Evolutionary conservation across 1,140 invertebrate genomes (phyloP), one percentile per base, ranked within the genome.

Genomic region (Drosophila sp.): DNA sequence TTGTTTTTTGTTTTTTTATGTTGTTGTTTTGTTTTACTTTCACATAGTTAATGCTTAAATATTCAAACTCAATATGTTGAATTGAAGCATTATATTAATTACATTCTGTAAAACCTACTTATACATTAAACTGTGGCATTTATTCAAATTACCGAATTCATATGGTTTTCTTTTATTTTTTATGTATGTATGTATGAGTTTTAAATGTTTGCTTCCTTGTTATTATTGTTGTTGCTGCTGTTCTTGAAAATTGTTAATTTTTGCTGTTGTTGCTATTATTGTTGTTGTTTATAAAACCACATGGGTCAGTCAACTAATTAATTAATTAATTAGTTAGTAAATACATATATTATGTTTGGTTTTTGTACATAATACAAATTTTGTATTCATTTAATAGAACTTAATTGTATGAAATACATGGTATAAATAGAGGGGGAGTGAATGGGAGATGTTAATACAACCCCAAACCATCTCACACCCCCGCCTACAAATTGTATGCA

Each of bases 51-150:
- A 89, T 87, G 76, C 72, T 68, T 57, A 50, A 58, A 58, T 23
- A 58, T 23, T 17, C 56, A 58, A 67, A 76, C 65, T 75, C 70
- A 83, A 66, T 71, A 67, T 68, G 35, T 79, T 71, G 70, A 55
- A 50, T 78, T 71, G 60, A 80, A 64, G 75, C 66, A 84, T 84
- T 72, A 75, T 7, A 25, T 38, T 80, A 89, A 89, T 89, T 77
- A 83, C 72, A 84, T 61, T 78, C 71, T 89, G 83, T 90, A 90
- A 89, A 90, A 90, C 84, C 84, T 89, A 89, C 85, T 89, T 89
- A 89, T 76, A 89, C 72, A 75, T 80, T 90, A 80, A 90, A 87
- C 79, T 83, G 83, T 56, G 70, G 71, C 75, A 86, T 79, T 72
- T 76, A 70, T 77, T 64, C 65, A 61, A 58, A 64, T 78, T 78